Evolutionary conservation across 2,888 invertebrate genomes (phyloP).

Genomic region (Tenthredo livida): DNA sequence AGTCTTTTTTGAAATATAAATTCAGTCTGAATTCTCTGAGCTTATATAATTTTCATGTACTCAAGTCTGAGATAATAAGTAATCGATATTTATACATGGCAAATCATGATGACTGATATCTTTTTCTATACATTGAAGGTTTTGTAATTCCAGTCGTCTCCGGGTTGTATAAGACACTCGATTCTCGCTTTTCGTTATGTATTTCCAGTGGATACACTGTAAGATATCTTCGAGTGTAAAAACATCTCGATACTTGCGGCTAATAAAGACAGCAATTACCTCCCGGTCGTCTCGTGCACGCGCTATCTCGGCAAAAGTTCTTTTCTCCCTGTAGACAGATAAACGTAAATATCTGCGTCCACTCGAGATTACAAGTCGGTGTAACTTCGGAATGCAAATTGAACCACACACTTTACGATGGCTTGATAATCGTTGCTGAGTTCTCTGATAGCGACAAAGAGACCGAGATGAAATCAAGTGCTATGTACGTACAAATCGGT

Average conservation of each 20-base stretch:
- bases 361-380: conserved; percentile 28
- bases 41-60: background rate
- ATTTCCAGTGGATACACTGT: background rate
- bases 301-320: background rate
- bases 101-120: background rate
- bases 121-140: conserved; percentile 3
- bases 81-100: background rate
- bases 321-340: background rate
- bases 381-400: conserved; percentile 37
- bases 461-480: background rate
- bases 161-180: background rate
- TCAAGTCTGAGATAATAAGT: background rate
- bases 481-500: background rate
- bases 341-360: background rate
- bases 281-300: background rate
- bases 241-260: conserved; percentile 19
- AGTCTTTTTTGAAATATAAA: background rate
- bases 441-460: background rate
- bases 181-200: background rate
- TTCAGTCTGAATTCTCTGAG: background rate
- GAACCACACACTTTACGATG: conserved; percentile 5
- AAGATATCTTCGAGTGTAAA: background rate
- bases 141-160: background rate
- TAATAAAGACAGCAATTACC: conserved; percentile 46
- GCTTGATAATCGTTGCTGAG: conserved; percentile 5